These are phyloP conservation scores for Lepidochrysops patricia DNA, from an alignment of 2,888 invertebrate species.

Conservation along the genomic window DNA sequence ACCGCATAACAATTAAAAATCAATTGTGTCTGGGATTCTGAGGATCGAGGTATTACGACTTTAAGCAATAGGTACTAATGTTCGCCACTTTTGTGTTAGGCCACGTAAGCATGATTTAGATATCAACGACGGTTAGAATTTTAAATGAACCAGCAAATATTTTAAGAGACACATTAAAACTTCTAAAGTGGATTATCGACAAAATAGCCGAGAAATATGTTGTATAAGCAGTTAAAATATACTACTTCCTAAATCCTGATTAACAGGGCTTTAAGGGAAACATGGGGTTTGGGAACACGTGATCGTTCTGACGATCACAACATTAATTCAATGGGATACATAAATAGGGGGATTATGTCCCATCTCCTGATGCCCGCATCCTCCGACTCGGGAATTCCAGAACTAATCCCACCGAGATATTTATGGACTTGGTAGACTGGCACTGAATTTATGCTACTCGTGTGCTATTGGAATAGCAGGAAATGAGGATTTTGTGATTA, in stretches of 20 bases:
- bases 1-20: too few relatives aligned
- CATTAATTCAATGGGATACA: constrained; percentile 34
- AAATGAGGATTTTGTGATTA: not conserved
- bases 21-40: too few relatives aligned
- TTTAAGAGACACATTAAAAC: not conserved
- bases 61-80: too few relatives aligned
- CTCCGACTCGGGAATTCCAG: constrained; percentile 13
- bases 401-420: not conserved
- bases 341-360: constrained; percentile 64
- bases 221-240: not conserved
- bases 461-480: not conserved
- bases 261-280: not conserved
- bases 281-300: not conserved
- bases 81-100: too few relatives aligned
- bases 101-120: not conserved
- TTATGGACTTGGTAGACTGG: not conserved
- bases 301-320: constrained; percentile 16
- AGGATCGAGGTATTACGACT: too few relatives aligned
- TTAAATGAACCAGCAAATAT: not conserved
- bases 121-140: not conserved
- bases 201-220: not conserved
- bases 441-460: not conserved
- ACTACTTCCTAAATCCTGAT: not conserved
- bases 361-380: constrained; percentile 42
- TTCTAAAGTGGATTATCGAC: not conserved